phyloP scores from a whole-genome alignment of 2,888 invertebrate genomes.

The Euproctis similis region DNA sequence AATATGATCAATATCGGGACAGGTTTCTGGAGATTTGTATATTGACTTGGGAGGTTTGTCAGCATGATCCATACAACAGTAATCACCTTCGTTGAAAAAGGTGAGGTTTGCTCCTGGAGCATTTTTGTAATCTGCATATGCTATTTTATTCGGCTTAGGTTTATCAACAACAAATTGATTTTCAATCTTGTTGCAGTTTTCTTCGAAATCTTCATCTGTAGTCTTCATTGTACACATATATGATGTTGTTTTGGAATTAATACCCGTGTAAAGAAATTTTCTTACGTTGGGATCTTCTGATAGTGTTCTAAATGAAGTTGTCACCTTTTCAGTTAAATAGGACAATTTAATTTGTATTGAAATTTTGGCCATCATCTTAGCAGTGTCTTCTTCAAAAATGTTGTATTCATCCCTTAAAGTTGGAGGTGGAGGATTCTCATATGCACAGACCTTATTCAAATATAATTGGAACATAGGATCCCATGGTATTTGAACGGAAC shows the following conservation, averaged over 20 bases:
- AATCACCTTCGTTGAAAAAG: constrained; percentile 53
- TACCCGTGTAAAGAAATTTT: constrained; percentile 59
- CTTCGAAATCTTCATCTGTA: constrained; percentile 50
- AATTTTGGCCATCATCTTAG: constrained; percentile 55
- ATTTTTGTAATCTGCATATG: constrained; percentile 56
- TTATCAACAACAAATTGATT: constrained; percentile 43
- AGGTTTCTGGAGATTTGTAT: constrained; percentile 54
- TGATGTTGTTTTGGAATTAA: constrained; percentile 61
- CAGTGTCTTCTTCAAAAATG: constrained; percentile 61
- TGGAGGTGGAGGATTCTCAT: constrained; percentile 35
- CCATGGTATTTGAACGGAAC: constrained; percentile 49
- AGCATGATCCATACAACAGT: constrained; percentile 54
- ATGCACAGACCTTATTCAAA: constrained; percentile 41
- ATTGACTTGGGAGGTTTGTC: constrained; percentile 59
- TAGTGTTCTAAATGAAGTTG: constrained; percentile 56
- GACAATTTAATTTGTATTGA: constrained; percentile 56
- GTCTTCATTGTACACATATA: constrained; percentile 64
- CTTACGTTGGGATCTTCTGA: constrained; percentile 55
- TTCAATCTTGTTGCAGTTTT: constrained; percentile 51
- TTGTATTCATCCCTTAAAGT: constrained; percentile 57
- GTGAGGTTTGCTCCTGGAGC: constrained; percentile 56
- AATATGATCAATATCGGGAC: constrained; percentile 56
- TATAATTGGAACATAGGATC: constrained; percentile 47
- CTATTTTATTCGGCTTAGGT: constrained; percentile 30
- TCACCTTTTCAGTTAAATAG: constrained; percentile 51